Percentiles rank a stretch among this genome's conserved stretches.
These are phyloP conservation scores for Molorchus minor DNA, from an alignment of 2,888 invertebrate genomes.

Conservation along the genomic window DNA sequence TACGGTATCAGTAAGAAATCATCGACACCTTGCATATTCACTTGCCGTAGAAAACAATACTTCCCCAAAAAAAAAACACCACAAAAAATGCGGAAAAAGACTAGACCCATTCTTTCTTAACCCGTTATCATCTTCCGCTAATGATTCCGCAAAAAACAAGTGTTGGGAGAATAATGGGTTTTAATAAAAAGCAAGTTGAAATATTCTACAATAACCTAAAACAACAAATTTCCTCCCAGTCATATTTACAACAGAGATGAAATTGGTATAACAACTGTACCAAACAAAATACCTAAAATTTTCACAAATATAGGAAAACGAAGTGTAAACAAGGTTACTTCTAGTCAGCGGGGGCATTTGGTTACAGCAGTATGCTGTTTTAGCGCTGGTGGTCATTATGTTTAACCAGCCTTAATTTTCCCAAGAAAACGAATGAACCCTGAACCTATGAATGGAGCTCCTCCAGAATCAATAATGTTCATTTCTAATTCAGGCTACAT, in stretches of 20 bases:
- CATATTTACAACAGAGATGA: not conserved
- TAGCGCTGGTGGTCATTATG: not conserved
- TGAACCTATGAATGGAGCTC: not conserved
- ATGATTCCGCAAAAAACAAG: constrained; percentile 30
- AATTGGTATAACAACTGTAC: not conserved
- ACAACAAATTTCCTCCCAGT: not conserved
- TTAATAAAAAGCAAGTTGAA: constrained; percentile 28
- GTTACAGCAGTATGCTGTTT: not conserved
- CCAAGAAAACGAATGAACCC: not conserved
- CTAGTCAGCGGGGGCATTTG: not conserved
- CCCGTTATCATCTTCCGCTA: constrained; percentile 12
- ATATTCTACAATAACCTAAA: constrained; percentile 11
- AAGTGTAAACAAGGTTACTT: not conserved
- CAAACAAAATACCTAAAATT: constrained; percentile 1
- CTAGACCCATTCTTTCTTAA: constrained; percentile 2
- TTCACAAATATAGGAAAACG: not conserved
- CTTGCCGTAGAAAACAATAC: too few relatives aligned
- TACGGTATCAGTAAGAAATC: too few relatives aligned
- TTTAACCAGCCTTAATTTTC: not conserved
- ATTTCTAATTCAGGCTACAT: too few relatives aligned
- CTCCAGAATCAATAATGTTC: not conserved
- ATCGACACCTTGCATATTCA: too few relatives aligned
- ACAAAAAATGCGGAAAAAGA: not conserved
- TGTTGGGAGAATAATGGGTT: constrained; percentile 29
- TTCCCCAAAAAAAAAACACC: too few relatives aligned